Evolutionary conservation across 2,888 invertebrate species (phyloP).

Genomic region (Drosophila bunnanda): DNA sequence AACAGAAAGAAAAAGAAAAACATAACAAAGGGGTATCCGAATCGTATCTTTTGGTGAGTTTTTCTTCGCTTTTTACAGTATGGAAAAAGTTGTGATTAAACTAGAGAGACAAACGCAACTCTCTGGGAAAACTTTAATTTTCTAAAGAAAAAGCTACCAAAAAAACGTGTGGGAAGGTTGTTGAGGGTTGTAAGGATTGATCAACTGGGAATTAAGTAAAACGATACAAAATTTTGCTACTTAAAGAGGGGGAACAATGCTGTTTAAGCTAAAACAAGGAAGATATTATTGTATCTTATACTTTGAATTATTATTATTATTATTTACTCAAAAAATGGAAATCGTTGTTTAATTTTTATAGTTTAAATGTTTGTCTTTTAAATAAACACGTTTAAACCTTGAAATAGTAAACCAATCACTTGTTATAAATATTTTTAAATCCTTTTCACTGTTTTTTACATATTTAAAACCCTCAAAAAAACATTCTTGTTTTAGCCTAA

Average conservation of each 20-base stretch:
- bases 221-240: conserved; percentile 28
- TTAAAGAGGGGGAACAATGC: not conserved
- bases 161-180: conserved; percentile 20
- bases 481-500: not conserved
- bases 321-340: not conserved
- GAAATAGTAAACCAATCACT: fast-evolving
- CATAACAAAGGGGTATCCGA: not conserved
- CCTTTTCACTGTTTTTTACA: not conserved
- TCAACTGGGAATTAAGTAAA: conserved; percentile 39
- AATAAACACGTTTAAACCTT: not conserved
- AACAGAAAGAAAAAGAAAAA: conserved; percentile 13
- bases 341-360: not conserved
- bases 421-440: not conserved
- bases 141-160: conserved; percentile 31
- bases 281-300: not conserved
- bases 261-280: not conserved
- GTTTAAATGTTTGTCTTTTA: not conserved
- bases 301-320: not conserved
- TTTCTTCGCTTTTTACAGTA: conserved; percentile 17
- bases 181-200: conserved; percentile 8
- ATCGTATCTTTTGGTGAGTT: conserved; percentile 33
- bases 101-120: conserved; percentile 25
- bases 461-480: not conserved
- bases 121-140: conserved; percentile 27
- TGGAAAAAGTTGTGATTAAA: conserved; percentile 23